Conservation (phyloP, 2,888 invertebrate species). For the Oxytorus armatus region DNA sequence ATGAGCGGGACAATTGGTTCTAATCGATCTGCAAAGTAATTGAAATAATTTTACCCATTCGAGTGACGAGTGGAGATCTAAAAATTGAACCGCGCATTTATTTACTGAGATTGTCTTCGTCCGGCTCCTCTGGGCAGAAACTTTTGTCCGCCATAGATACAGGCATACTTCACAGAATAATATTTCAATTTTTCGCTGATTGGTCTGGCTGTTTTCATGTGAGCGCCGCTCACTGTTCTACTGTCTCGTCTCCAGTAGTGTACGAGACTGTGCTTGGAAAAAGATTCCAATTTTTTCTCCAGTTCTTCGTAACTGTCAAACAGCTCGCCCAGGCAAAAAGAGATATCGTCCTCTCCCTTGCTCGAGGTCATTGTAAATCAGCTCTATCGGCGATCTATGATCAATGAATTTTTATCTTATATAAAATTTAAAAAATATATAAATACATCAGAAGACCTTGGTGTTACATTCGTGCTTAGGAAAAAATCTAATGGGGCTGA, state of each 20-base stretch:
- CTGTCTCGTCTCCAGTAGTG: constrained; percentile 85
- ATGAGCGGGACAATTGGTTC: constrained; percentile 84
- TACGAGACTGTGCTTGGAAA: constrained; percentile 83
- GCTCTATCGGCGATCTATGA: neutral
- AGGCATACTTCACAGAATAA: constrained; percentile 84
- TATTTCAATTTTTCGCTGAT: constrained; percentile 83
- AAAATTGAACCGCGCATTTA: constrained; percentile 33
- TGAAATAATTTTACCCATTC: neutral
- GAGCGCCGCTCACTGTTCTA: constrained; percentile 84
- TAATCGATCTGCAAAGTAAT: constrained; percentile 76
- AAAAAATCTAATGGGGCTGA: neutral
- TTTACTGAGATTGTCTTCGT: constrained; percentile 82
- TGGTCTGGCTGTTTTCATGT: constrained; percentile 84
- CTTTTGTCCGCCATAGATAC: constrained; percentile 84
- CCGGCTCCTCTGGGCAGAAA: constrained; percentile 83
- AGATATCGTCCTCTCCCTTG: constrained; percentile 75
- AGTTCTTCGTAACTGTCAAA: constrained; percentile 84
- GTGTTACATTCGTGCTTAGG: neutral
- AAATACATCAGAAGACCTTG: too few relatives aligned
- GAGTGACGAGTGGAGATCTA: neutral
- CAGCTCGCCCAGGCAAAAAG: constrained; percentile 83
- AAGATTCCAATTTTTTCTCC: constrained; percentile 80
- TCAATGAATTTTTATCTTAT: neutral
- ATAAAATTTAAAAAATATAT: neutral
- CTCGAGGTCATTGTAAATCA: constrained; percentile 73